Conservation (phyloP, 2,888 invertebrate genomes). For the Mimachlamys varia region DNA sequence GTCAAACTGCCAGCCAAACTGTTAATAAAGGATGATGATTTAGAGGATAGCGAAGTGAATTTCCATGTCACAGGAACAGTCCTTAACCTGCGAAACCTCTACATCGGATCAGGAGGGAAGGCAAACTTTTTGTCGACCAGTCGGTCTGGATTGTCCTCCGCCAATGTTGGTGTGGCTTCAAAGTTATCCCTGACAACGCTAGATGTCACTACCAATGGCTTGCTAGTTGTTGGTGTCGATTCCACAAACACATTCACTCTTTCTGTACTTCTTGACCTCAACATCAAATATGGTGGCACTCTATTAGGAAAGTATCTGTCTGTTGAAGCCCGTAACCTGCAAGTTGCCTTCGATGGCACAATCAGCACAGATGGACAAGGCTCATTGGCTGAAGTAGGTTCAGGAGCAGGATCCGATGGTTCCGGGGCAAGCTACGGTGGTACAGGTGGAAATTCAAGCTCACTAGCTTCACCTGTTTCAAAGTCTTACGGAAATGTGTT, state of each 20-base stretch:
- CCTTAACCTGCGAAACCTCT: constrained; percentile 61
- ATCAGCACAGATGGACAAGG: constrained; percentile 63
- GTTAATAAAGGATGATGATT: constrained; percentile 60
- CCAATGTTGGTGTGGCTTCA: constrained; percentile 54
- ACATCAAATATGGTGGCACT: constrained; percentile 63
- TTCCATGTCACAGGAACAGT: constrained; percentile 64
- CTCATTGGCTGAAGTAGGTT: constrained; percentile 48
- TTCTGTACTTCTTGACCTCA: constrained; percentile 54
- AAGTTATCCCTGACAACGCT: constrained; percentile 61
- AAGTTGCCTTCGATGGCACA: constrained; percentile 62
- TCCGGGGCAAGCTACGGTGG: constrained; percentile 70
- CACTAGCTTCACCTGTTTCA: constrained; percentile 44
- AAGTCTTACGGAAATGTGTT: constrained; percentile 54
- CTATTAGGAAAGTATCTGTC: constrained; percentile 56
- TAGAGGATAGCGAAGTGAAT: constrained; percentile 53
- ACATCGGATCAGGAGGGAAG: constrained; percentile 63
- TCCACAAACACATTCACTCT: constrained; percentile 55
- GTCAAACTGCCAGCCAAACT: constrained; percentile 63
- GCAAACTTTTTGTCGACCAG: constrained; percentile 59
- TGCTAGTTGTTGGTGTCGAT: constrained; percentile 59
- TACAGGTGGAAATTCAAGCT: constrained; percentile 62
- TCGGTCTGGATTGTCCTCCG: constrained; percentile 55
- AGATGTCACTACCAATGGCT: constrained; percentile 65
- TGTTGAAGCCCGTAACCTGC: constrained; percentile 55
- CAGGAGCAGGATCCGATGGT: constrained; percentile 56